Evolutionary conservation across 2,113 vertebrate species (phyloP).

Genomic region (Vanacampus margaritifer): DNA sequence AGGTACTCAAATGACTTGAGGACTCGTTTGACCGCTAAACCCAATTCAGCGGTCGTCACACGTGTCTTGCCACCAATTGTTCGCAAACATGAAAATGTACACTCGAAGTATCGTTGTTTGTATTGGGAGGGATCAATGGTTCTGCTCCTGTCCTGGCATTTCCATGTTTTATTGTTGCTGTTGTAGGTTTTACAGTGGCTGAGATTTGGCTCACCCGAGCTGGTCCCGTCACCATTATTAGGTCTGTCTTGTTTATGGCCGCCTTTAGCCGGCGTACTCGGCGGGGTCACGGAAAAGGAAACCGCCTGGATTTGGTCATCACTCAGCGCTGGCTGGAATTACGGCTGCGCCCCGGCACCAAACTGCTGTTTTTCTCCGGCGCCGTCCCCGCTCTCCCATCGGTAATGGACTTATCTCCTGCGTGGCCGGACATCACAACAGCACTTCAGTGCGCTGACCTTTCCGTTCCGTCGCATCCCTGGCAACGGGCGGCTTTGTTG

Average conservation of each 20-base stretch:
- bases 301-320: slow-evolving; percentile 34
- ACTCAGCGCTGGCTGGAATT: slow-evolving; percentile 42
- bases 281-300: slow-evolving; percentile 41
- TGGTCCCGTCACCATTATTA: slow-evolving; percentile 56
- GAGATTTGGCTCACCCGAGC: slow-evolving; percentile 12
- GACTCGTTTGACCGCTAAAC: no score
- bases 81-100: neutral
- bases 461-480: slow-evolving; percentile 16
- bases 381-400: slow-evolving; percentile 27
- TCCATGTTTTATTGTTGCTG: slow-evolving; percentile 11
- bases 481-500: slow-evolving; percentile 17
- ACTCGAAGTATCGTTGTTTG: neutral
- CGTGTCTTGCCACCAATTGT: neutral
- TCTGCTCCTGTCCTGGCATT: neutral
- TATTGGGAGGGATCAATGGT: neutral
- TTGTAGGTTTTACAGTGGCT: slow-evolving; percentile 15
- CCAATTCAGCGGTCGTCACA: neutral
- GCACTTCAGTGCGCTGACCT: slow-evolving; percentile 25
- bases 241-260: slow-evolving; percentile 53
- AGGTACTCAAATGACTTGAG: no score
- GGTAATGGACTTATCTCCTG: neutral
- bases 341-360: slow-evolving; percentile 26
- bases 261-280: slow-evolving; percentile 45
- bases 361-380: slow-evolving; percentile 8
- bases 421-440: slow-evolving; percentile 21